phyloP scores from a whole-genome alignment of 2,113 vertebrate genomes.

The Hylia prasina region DNA sequence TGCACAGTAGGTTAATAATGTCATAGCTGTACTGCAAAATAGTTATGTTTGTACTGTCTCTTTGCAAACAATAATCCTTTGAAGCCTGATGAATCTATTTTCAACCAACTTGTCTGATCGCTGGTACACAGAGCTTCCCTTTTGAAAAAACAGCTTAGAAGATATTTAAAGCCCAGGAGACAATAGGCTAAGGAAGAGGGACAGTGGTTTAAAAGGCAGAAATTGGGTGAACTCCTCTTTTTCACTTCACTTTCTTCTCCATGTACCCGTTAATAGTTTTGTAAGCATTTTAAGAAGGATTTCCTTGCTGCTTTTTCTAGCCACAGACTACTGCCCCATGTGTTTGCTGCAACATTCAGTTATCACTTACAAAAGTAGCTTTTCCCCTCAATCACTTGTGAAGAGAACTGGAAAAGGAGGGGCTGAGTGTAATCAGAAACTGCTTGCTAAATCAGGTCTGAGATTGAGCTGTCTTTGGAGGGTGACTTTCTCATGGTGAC shows the following conservation, averaged over 20 bases:
- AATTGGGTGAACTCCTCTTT: background rate
- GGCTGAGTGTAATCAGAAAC: background rate
- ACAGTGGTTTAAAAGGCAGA: background rate
- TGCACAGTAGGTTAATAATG: slow-evolving; percentile 82
- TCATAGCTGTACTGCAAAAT: slow-evolving; percentile 79
- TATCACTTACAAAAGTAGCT: background rate
- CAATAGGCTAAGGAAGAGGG: background rate
- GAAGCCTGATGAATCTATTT: slow-evolving; percentile 81
- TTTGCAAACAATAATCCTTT: slow-evolving; percentile 80
- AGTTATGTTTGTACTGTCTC: slow-evolving; percentile 77
- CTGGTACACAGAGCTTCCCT: slow-evolving; percentile 31
- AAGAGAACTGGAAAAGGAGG: background rate
- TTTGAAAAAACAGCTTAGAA: slow-evolving; percentile 61
- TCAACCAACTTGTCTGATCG: slow-evolving; percentile 64
- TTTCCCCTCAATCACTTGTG: background rate
- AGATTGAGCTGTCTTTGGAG: background rate
- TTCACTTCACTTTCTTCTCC: background rate
- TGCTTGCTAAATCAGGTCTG: background rate
- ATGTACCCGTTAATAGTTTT: background rate
- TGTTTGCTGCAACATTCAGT: background rate
- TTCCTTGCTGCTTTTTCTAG: background rate
- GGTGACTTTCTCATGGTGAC: background rate
- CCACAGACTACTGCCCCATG: background rate
- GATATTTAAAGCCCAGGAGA: slow-evolving; percentile 56
- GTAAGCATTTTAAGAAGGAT: background rate